A percentile compares a stretch with the other conserved stretches of the same genome.
Evolutionary conservation across 1,140 invertebrate species (phyloP).

Genomic region (Capitella teleta): DNA sequence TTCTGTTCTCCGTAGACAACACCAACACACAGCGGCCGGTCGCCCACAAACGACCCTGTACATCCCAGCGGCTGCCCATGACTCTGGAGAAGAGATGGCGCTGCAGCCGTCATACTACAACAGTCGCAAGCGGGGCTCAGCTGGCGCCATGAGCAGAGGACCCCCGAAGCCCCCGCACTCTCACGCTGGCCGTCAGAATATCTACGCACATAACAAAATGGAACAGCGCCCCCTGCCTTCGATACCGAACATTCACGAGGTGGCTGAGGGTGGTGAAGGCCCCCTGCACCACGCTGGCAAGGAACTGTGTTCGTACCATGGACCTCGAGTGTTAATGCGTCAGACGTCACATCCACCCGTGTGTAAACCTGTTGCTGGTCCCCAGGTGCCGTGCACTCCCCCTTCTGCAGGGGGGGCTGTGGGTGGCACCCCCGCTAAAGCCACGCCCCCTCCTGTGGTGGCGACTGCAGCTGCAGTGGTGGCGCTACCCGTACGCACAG

Average conservation of each 20-base stretch:
- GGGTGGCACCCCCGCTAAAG: too few relatives aligned
- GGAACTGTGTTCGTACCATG: not conserved
- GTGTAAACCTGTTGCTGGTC: too few relatives aligned
- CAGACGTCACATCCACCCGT: too few relatives aligned
- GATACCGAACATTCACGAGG: constrained; percentile 5
- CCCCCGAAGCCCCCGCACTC: not conserved
- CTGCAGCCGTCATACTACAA: not conserved
- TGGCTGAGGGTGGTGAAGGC: not conserved
- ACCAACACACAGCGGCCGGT: not conserved
- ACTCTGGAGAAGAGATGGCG: not conserved
- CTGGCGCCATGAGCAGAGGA: not conserved
- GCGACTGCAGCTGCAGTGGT: too few relatives aligned
- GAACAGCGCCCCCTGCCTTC: constrained; percentile 10
- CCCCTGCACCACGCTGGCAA: not conserved
- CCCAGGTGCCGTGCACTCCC: too few relatives aligned
- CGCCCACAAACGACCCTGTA: constrained; percentile 1
- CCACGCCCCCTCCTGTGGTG: too few relatives aligned
- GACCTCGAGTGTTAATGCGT: not conserved
- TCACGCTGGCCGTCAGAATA: constrained; percentile 1
- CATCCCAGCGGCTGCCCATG: not conserved
- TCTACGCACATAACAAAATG: constrained; percentile 6
- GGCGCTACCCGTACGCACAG: too few relatives aligned
- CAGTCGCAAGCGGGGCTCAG: not conserved
- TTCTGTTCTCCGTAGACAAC: not conserved
- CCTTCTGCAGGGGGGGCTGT: too few relatives aligned